Conservation (phyloP, 2,888 invertebrate species). For the Mythimna ferrago region DNA sequence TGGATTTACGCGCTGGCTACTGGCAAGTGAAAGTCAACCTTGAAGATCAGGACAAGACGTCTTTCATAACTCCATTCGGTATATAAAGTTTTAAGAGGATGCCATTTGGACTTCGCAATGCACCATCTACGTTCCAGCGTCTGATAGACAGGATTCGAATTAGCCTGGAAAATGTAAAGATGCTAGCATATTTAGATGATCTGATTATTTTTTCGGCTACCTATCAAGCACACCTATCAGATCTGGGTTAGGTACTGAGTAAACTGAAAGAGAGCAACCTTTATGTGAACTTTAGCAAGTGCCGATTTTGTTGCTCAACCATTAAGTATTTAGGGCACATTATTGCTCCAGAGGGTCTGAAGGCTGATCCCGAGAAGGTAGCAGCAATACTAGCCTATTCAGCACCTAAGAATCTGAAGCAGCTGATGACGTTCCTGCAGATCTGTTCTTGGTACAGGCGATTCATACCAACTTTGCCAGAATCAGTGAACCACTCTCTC, state of each 20-base stretch:
- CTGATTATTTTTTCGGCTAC: slow-evolving; percentile 12
- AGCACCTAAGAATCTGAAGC: slow-evolving; percentile 10
- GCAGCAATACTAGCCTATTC: slow-evolving; percentile 35
- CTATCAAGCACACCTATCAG: slow-evolving; percentile 23
- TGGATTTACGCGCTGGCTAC: too few relatives aligned
- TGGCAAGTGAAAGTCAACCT: too few relatives aligned
- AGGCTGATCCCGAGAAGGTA: slow-evolving; percentile 59
- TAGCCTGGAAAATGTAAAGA: slow-evolving; percentile 15
- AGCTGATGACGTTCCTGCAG: slow-evolving; percentile 25
- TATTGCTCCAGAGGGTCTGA: slow-evolving; percentile 62
- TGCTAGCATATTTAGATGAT: not conserved
- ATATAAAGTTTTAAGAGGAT: too few relatives aligned
- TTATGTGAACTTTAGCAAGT: slow-evolving; percentile 53
- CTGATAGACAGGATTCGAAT: slow-evolving; percentile 39
- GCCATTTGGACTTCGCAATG: not conserved
- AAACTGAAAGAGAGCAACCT: slow-evolving; percentile 51
- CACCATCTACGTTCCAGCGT: slow-evolving; percentile 25
- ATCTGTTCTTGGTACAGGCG: slow-evolving; percentile 62
- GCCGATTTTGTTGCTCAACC: slow-evolving; percentile 50
- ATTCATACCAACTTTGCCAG: slow-evolving; percentile 55
- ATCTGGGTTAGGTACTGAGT: slow-evolving; percentile 40
- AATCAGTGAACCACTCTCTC: slow-evolving; percentile 48
- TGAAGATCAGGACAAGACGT: too few relatives aligned
- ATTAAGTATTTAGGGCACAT: slow-evolving; percentile 65
- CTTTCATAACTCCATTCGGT: too few relatives aligned